Evolutionary conservation across 2,797 vertebrate genomes (phyloP), one percentile per base, ranked within the genome.

Genomic region (Loriculus beryllinus): DNA sequence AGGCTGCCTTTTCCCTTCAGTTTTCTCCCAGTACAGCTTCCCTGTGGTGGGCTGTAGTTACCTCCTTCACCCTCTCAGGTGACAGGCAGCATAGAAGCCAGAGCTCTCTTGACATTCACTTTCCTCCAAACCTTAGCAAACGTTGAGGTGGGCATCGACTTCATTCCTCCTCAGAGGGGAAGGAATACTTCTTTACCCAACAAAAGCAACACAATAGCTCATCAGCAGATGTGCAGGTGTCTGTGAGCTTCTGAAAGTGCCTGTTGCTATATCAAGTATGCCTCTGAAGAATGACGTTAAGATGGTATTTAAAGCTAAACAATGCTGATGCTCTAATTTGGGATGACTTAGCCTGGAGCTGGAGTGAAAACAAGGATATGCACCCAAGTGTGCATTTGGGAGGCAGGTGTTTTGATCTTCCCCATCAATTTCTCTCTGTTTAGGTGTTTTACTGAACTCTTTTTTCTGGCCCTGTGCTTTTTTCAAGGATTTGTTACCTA

Each of bases 111-210:
- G 10, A 4, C 33, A 7, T 62, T 48, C 33, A 5, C 39, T 28
- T 81, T 43, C 28, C 42, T 80, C 72, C 65, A 40, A 45, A 88
- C 20, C 0, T 0, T 29, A 17, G 35, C 29, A 67, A 12, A 10
- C 0, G 1, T 4, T 84, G 26, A 69, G 60, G 22, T 77, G 84
- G 63, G 60, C 33, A 35, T 72, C 0, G 0, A 54, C 59, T n/a
- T 68, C 26, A 7, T 42, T 57, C 14, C 22, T 39, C 9, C 12
- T 82, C 19, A 31, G 13, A 75, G 18, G 1, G 3, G n/a, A 10
- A 51, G 37, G 4, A 51, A 9, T 48, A 7, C 35, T 80, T 48
- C 51, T 72, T 18, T 80, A 86, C 62, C 35, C 47, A 72, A 76
- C 31, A 35, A 49, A 64, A 80, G 37, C 48, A 77, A 39, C 45